Evolutionary conservation across 2,888 invertebrate genomes (phyloP), one percentile per base, ranked within the genome.

Genomic region (Melanophora roralis): DNA sequence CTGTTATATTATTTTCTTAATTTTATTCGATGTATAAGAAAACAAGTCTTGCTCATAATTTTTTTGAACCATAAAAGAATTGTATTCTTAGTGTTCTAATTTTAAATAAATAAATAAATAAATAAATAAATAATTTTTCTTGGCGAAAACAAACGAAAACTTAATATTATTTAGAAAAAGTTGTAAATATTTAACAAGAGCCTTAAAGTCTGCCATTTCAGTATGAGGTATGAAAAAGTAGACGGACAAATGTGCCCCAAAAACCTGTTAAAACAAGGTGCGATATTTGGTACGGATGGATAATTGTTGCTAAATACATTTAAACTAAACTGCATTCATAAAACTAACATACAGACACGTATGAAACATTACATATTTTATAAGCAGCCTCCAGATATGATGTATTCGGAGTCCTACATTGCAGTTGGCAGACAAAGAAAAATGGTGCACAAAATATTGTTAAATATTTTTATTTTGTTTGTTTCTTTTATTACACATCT

Each of bases 181-280:
- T 57, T 67, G 45, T 38, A 51, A 23, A 47, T 74, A 62, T 67
- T 71, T 23, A 55, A 64, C 68, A 12, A 62, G 75, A 72, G 76
- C 57, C 72, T 80, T 57, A 38, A 57, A 68, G 80, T 76, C 80
- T 76, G 72, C 64, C 45, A 49, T 51, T 53, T 64, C 40, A 8
- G 9, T 49, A 16, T n/a, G 5, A 34, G 40, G 21, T 45, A 14
- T 40, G 27, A 60, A 43, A 47, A 36, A 32, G 36, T 53, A 16
- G 9, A 8, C 14, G n/a, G 34, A 8, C 14, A 19, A 2, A 8
- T 38, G 68, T 38, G 72, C 62, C 68, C 76, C 72, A 2, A 45
- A 45, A 75, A 72, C 75, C 64, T 80, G 76, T 64, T 75, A 80
- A 80, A 80, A 76, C 65, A 76, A 76, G 80, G 80, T 80, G 76